Evolutionary conservation across 2,888 invertebrate species (phyloP).

Genomic region (Drosophila rubida): DNA sequence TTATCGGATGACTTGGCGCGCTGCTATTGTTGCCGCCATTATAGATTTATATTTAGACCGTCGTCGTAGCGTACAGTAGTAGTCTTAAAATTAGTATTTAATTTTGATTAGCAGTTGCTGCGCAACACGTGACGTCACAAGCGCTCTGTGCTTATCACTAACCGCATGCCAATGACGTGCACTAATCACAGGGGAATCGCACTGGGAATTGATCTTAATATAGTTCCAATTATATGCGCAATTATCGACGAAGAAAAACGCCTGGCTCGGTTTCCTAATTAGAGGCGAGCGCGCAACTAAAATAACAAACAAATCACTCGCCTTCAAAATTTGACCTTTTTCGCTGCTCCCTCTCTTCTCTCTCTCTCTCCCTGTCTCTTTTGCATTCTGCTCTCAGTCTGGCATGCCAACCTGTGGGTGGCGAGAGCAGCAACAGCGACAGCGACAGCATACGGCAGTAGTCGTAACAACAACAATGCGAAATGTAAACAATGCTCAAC

Average conservation of each 20-base stretch:
- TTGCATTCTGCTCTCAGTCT: constrained; percentile 16
- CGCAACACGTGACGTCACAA: constrained; percentile 48
- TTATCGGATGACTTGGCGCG: constrained; percentile 44
- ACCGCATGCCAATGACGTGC: constrained; percentile 4
- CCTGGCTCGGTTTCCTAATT: constrained; percentile 69
- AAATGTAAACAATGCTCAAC: constrained; percentile 67
- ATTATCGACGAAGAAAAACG: constrained; percentile 48
- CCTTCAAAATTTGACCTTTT: constrained; percentile 76
- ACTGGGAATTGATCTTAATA: too few relatives aligned
- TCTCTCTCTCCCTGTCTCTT: constrained; percentile 8
- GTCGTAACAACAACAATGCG: constrained; percentile 45
- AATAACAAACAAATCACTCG: constrained; percentile 60
- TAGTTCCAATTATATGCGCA: background rate
- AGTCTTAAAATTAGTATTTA: constrained; percentile 7
- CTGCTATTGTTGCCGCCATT: constrained; percentile 12
- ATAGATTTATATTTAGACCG: constrained; percentile 15
- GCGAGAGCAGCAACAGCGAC: constrained; percentile 37
- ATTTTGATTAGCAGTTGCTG: constrained; percentile 29
- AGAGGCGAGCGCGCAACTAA: constrained; percentile 44
- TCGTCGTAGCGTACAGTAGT: constrained; percentile 4
- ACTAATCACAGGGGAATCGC: background rate
- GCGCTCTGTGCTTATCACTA: constrained; percentile 3
- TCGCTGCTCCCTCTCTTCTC: constrained; percentile 29
- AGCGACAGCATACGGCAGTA: constrained; percentile 3
- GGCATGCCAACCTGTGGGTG: constrained; percentile 47